Evolutionary conservation across 2,113 vertebrate species (phyloP), one percentile per base, ranked within the genome.

Genomic region (Acanthisitta chloris): DNA sequence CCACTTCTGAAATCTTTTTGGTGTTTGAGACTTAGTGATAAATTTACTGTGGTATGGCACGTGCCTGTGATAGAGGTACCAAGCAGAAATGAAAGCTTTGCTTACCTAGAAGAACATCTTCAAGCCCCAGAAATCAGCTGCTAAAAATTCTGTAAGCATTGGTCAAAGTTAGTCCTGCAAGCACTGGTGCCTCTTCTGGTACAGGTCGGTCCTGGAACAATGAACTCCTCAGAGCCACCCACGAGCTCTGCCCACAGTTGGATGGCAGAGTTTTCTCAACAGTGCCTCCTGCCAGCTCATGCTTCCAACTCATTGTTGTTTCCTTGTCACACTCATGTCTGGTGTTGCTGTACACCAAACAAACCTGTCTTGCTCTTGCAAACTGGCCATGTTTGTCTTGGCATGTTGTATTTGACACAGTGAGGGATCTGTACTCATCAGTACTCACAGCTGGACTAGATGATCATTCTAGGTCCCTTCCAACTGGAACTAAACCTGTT

Each of bases 1-100:
- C 49, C 0, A 0, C 43, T 67, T 89, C 4, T 0, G 33, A 86
- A 82, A 40, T 49, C 13, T 64, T 59, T 15, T 26, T 0, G 0
- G 9, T 10, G 12, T 62, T 71, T 89, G 29, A 57, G 33, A 26
- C 13, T 79, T 84, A 1, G 61, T 80, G 40, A 49, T 25, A 36
- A 26, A 34, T 69, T 66, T 49, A 2, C 12, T 81, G 19, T 45
- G 14, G 21, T 24, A 6, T 55, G 64, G 7, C 33, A 29, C 8
- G 20, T 3, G 0, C 31, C 65, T 62, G 38, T 59, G 61, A 52
- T 21, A 46, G 73, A 45, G 34, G 10, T 25, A 61, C 26, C 79
- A 90, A 72, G 82, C 29, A 26, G 36, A 70, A 73, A 55, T 38
- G 34, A 64, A 43, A 59, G 54, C 52, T 85, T 79, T 92, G 26